Conservation (phyloP, 1,140 invertebrate genomes). For the Sitophilus oryzae region DNA sequence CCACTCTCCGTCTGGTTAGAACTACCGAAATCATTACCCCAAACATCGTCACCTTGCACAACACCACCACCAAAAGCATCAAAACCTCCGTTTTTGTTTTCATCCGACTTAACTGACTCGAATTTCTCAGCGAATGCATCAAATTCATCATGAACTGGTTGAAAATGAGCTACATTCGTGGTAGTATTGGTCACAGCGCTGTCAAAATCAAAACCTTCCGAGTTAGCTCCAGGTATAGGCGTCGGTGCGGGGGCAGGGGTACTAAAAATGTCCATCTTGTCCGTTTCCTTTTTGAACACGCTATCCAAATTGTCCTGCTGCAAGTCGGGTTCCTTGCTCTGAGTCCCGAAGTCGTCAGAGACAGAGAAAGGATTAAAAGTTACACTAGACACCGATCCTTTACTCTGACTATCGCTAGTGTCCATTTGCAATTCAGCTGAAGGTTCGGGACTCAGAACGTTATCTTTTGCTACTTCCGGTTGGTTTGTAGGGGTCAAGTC, state of each 20-base stretch:
- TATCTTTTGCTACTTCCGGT: slow-evolving; percentile 14
- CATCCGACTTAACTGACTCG: slow-evolving; percentile 58
- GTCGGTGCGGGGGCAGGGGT: slow-evolving; percentile 21
- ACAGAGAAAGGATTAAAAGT: slow-evolving; percentile 49
- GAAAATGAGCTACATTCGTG: slow-evolving; percentile 32
- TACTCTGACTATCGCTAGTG: slow-evolving; percentile 42
- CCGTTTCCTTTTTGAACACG: slow-evolving; percentile 5
- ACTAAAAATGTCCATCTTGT: slow-evolving; percentile 24
- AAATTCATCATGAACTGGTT: slow-evolving; percentile 53
- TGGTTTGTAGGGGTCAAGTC: slow-evolving; percentile 10
- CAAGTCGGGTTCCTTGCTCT: slow-evolving; percentile 8
- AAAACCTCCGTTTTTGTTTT: slow-evolving; percentile 43
- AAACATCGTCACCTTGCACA: slow-evolving; percentile 38
- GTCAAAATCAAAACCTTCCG: slow-evolving; percentile 21
- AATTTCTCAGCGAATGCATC: slow-evolving; percentile 85
- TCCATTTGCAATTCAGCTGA: slow-evolving; percentile 40
- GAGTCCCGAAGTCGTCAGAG: slow-evolving; percentile 40
- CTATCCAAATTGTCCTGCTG: slow-evolving; percentile 1
- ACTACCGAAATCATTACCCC: slow-evolving; percentile 44
- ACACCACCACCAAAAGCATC: slow-evolving; percentile 46
- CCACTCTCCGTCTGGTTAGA: slow-evolving; percentile 23
- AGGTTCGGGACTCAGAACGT: slow-evolving; percentile 37
- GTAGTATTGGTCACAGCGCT: background rate
- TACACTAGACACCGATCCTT: slow-evolving; percentile 41
- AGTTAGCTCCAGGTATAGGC: slow-evolving; percentile 9